Evolutionary conservation across 2,113 vertebrate species (phyloP).

Genomic region (Oreochromis aureus): DNA sequence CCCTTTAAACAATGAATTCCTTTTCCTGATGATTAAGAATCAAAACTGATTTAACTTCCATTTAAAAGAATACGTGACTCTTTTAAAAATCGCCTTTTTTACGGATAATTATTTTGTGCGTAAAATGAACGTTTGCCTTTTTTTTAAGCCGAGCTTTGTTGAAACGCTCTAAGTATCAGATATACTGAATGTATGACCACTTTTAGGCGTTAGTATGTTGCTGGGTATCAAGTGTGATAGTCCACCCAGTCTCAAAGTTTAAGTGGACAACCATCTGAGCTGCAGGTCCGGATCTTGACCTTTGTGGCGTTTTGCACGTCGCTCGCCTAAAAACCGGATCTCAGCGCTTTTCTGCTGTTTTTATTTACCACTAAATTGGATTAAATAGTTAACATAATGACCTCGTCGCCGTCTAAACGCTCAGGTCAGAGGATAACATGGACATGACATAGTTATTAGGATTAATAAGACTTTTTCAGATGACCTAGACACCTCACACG

Average conservation of each 20-base stretch:
- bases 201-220: background rate
- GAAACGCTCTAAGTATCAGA: background rate
- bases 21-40: background rate
- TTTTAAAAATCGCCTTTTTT: background rate
- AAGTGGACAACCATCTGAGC: background rate
- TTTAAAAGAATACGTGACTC: background rate
- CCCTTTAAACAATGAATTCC: background rate
- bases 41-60: background rate
- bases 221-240: background rate
- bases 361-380: background rate
- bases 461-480: background rate
- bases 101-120: background rate
- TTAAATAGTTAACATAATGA: background rate
- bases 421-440: background rate
- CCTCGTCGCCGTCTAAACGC: background rate
- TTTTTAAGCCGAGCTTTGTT: background rate
- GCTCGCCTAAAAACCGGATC: background rate
- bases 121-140: background rate
- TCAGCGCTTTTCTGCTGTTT: background rate
- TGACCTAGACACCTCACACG: background rate
- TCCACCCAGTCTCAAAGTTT: background rate
- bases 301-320: background rate
- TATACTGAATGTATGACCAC: background rate
- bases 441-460: background rate
- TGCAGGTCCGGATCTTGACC: conserved; percentile 5